Evolutionary conservation across 1,140 invertebrate species (phyloP), one percentile per base, ranked within the genome.

Genomic region (Whitmania pigra): DNA sequence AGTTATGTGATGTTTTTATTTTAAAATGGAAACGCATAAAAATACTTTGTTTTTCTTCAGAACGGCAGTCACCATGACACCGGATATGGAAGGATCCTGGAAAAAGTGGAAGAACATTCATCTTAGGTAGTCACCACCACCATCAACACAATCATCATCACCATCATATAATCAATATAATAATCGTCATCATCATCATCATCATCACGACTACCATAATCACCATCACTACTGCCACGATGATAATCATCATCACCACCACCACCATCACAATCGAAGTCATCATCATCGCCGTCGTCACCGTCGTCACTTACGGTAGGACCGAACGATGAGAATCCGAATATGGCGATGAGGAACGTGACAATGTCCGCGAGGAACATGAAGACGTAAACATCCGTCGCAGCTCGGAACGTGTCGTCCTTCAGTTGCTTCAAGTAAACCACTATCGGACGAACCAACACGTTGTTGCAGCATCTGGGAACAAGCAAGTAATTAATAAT

Each of bases 351-450:
- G 73, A 99, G 86, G 80, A 99, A 97, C 79, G 96, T 96, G 77
- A 97, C 89, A 79, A 99, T 97, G 82, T 99, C 96, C 80, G 95
- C 97, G 68, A 97, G 86, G 81, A 99, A 99, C 93, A 99, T 98
- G 76, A 91, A 90, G 0, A 94, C 92, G 82, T 99, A 99, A 6
- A 98, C 91, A 85, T 99, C 96, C 0, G 90, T 89, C 57, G 91
- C 92, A 53, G 93, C 79, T 70, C 77, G 80, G 76, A 78, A 81
- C 3, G 75, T 73, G 7, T 77, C 75, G 66, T 77, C 74, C 4
- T 77, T 79, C 69, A 81, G 73, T 49, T 79, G 75, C 7, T 72
- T 73, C 74, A 79, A 80, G 73, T 80, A 80, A 2, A 73, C 75
- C 22, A 71, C 75, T 71, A 63, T 22, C 6, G 57, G 20, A 0